Evolutionary conservation across 2,113 vertebrate genomes (phyloP).

Genomic region (Cyphomyrus discorhynchus): DNA sequence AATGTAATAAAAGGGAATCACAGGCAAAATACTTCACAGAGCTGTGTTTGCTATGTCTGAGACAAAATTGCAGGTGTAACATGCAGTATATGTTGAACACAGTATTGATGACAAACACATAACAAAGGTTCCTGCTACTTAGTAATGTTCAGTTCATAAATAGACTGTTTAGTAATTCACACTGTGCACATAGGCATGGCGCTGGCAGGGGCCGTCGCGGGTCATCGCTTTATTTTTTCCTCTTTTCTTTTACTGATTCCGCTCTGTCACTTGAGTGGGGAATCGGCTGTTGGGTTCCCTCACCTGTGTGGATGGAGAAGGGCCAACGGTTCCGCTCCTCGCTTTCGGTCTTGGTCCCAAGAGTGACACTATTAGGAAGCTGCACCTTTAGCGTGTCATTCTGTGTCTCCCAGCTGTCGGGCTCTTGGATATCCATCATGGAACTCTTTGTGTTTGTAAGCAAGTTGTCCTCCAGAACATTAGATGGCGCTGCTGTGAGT

Average conservation of each 20-base stretch:
- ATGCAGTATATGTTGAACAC: not conserved
- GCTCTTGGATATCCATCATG: slow-evolving; percentile 36
- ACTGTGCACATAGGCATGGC: not conserved
- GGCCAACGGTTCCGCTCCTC: slow-evolving; percentile 60
- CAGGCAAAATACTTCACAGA: not conserved
- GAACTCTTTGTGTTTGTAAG: slow-evolving; percentile 26
- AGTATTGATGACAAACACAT: not conserved
- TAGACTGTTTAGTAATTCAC: not conserved
- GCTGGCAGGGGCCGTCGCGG: not conserved
- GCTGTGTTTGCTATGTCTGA: not conserved
- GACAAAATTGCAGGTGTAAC: not conserved
- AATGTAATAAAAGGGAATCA: not conserved
- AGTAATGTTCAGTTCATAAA: not conserved
- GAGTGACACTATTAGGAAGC: slow-evolving; percentile 60
- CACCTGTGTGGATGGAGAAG: slow-evolving; percentile 85
- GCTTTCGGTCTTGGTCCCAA: slow-evolving; percentile 40
- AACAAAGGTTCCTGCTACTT: not conserved
- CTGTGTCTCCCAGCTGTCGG: slow-evolving; percentile 66
- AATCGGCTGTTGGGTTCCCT: slow-evolving; percentile 37
- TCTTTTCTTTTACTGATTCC: not conserved
- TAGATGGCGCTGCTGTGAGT: slow-evolving; percentile 45
- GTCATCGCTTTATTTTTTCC: not conserved
- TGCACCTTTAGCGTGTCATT: slow-evolving; percentile 64
- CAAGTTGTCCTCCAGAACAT: slow-evolving; percentile 28
- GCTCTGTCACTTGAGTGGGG: not conserved